Evolutionary conservation across 2,888 invertebrate species (phyloP).

Genomic region (Girardia tigrina): DNA sequence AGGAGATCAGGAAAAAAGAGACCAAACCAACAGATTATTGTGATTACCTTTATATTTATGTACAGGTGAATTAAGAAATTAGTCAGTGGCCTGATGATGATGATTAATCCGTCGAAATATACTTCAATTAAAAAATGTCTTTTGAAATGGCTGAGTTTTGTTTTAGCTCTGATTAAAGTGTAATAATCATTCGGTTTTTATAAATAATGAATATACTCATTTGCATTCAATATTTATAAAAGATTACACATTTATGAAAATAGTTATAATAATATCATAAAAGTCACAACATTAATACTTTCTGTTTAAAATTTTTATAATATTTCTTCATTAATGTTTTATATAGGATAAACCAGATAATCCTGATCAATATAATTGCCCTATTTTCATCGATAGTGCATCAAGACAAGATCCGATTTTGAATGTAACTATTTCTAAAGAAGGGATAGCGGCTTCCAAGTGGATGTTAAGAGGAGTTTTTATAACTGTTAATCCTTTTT

Average conservation of each 20-base stretch:
- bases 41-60: no score
- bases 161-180: no score
- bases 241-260: neutral
- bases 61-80: no score
- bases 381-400: neutral
- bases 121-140: no score
- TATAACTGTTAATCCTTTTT: neutral
- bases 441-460: neutral
- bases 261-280: neutral
- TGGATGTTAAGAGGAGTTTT: slow-evolving; percentile 4
- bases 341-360: neutral
- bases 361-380: neutral
- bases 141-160: no score
- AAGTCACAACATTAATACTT: neutral
- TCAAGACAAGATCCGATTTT: slow-evolving; percentile 6
- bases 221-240: no score
- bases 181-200: no score
- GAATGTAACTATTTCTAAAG: neutral
- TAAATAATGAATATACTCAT: no score
- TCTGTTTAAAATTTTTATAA: neutral
- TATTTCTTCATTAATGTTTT: neutral
- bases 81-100: no score
- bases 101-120: no score
- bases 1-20: no score
- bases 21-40: no score